Evolutionary conservation across 2,888 invertebrate species (phyloP), one percentile per base, ranked within the genome.

Genomic region (Eremobia ochroleuca): DNA sequence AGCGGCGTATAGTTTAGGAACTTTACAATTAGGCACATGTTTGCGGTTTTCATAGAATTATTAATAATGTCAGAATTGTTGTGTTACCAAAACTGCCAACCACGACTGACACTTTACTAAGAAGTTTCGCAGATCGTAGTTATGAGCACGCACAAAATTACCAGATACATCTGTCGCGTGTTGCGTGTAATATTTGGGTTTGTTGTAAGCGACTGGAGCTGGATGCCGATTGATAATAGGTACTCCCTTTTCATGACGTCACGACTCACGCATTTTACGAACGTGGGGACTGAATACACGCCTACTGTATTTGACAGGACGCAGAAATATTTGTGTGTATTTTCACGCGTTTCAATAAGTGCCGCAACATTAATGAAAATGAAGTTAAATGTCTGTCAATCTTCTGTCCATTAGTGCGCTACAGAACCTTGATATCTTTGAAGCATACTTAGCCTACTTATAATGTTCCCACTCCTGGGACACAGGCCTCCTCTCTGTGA

Each of bases 221-320:
- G 52, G 28, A 62, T 62, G 72, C 73, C 61, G 55, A 49, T 62
- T 69, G 59, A 31, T 59, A 68, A 76, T 64, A 79, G 18, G 21
- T 62, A 55, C 49, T 59, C 64, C 70, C 40, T 61, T 69, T 59
- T 55, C 25, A 77, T 87, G 85, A 77, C 77, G 87, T 87, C 85
- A 84, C 28, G 15, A 61, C 34, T 70, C 66, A 61, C 70, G 64
- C 68, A 52, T 72, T 70, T 72, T 64, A 55, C 66, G 55, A 84
- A 73, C 58, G 37, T 46, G 34, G 5, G 61, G 66, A 58, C 55
- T 74, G 62, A 70, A 71, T 69, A 80, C 66, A 58, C 13, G 59
- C 9, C n/a, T 40, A 37, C 70, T 72, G 71, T 79, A 25, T 73
- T 73, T 79, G 61, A 70, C 15, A 34, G 67, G 18, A 1, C 34